These are phyloP conservation scores for Mesopsocus fuscifrons DNA, from an alignment of 2,888 invertebrate species.

Conservation along the genomic window DNA sequence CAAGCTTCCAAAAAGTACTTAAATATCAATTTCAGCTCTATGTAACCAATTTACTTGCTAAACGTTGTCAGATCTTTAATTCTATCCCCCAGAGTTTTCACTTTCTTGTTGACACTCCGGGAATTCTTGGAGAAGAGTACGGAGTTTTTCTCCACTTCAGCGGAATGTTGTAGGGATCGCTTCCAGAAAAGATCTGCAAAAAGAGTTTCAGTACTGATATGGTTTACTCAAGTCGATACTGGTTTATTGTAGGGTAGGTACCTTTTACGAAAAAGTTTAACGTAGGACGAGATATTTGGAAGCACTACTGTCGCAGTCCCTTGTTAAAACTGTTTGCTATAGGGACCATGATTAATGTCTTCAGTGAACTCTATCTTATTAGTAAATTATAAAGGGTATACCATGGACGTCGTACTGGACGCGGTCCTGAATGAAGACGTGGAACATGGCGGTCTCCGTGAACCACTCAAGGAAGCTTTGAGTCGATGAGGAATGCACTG, in stretches of 20 bases:
- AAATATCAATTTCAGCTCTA: no score
- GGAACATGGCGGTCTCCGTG: conserved; percentile 72
- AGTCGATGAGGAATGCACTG: conserved; percentile 39
- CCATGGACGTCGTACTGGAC: conserved; percentile 18
- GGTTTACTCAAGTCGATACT: not conserved
- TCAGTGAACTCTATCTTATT: no score
- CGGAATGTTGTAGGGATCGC: conserved; percentile 21
- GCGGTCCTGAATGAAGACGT: conserved; percentile 42
- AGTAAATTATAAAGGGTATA: no score
- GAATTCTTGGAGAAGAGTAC: conserved; percentile 16
- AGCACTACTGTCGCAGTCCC: no score
- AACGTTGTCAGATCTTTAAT: conserved; percentile 16
- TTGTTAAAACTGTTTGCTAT: no score
- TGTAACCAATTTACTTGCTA: no score
- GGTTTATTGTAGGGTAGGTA: not conserved
- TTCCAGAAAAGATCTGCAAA: conserved; percentile 23
- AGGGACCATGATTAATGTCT: no score
- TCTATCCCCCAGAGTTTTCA: conserved; percentile 19
- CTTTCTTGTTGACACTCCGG: conserved; percentile 20
- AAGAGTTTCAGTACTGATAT: conserved; percentile 10
- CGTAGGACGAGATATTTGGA: not conserved
- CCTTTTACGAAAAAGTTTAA: no score
- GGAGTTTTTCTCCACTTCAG: conserved; percentile 19
- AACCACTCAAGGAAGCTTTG: conserved; percentile 72
- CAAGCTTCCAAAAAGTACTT: no score